These are phyloP conservation scores for Suncus etruscus DNA, from an alignment of 2,113 vertebrate genomes.

Conservation along the genomic window DNA sequence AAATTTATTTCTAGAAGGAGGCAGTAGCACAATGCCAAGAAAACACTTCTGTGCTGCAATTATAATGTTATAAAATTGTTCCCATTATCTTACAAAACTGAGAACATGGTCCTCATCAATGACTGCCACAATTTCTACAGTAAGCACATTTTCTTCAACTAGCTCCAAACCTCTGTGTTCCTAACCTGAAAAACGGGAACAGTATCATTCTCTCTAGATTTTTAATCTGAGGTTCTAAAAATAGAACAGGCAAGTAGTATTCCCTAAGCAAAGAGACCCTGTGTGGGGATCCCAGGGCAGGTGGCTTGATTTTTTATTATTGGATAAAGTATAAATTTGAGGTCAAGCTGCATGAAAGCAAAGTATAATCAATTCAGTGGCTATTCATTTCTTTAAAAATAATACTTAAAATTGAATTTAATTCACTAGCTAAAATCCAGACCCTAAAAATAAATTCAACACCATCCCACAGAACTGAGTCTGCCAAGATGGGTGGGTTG, in stretches of 20 bases:
- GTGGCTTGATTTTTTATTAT: background rate
- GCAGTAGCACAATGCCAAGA: background rate
- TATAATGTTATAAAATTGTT: background rate
- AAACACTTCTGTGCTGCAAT: background rate
- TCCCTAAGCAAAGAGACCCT: background rate
- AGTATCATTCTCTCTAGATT: too few relatives aligned
- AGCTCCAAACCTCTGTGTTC: background rate
- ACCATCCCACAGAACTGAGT: too few relatives aligned
- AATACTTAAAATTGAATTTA: background rate
- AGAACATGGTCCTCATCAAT: background rate
- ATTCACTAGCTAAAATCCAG: background rate
- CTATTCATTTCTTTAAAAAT: background rate
- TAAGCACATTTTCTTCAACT: too few relatives aligned
- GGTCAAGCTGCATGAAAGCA: background rate
- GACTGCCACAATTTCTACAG: too few relatives aligned
- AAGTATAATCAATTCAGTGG: background rate
- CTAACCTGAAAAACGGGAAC: background rate
- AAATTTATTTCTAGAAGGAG: slow-evolving; percentile 11
- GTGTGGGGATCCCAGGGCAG: background rate
- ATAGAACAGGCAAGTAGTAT: too few relatives aligned
- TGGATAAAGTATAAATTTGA: background rate
- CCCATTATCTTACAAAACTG: background rate
- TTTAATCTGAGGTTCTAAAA: background rate
- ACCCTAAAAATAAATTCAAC: background rate
- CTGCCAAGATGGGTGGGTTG: background rate